Evolutionary conservation across 2,113 vertebrate genomes (phyloP).

Genomic region (Lasiurus borealis): DNA sequence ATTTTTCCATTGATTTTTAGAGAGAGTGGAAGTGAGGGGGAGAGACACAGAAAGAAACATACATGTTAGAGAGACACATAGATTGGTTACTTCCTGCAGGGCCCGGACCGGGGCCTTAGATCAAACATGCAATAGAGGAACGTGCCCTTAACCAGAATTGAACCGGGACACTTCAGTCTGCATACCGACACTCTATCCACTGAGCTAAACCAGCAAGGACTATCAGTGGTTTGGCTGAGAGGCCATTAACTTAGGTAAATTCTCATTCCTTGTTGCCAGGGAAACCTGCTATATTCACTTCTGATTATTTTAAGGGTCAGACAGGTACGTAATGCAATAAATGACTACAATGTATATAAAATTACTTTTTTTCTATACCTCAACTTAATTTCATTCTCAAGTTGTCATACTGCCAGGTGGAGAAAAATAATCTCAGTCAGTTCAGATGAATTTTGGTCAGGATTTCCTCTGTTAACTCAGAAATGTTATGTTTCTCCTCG

Average conservation of each 20-base stretch:
- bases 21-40: no score
- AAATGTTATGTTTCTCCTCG: not conserved
- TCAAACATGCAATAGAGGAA: no score
- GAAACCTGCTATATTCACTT: not conserved
- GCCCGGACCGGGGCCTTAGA: no score
- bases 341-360: not conserved
- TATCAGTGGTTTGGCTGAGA: not conserved
- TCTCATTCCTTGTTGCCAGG: not conserved
- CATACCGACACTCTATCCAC: no score
- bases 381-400: constrained; percentile 2
- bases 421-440: not conserved
- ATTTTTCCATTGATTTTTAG: no score
- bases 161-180: no score
- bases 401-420: not conserved
- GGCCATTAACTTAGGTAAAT: not conserved
- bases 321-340: not conserved
- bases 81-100: no score
- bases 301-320: constrained; percentile 8
- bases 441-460: not conserved
- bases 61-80: no score
- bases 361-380: constrained; percentile 3
- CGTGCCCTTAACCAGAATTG: no score
- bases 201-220: no score
- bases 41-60: no score
- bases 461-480: not conserved